Conservation (phyloP, 2,113 vertebrate genomes). For the Pholis gunnellus region DNA sequence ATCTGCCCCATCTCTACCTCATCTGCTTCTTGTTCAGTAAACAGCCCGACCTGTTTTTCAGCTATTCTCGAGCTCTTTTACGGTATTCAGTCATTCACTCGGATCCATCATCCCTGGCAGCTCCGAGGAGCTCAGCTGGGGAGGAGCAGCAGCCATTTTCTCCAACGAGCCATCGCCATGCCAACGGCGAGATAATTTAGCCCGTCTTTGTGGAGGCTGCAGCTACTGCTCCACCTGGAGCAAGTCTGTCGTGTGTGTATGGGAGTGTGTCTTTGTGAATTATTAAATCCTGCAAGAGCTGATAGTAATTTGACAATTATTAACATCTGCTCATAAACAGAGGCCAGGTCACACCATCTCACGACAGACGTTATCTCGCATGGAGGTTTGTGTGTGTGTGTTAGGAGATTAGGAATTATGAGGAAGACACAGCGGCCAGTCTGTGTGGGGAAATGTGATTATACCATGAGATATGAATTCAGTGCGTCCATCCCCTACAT, state of each 20-base stretch:
- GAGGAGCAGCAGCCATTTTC: conserved; percentile 66
- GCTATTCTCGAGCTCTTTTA: conserved; percentile 48
- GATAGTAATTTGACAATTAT: conserved; percentile 74
- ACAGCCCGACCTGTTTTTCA: conserved; percentile 33
- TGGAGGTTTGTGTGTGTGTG: conserved; percentile 25
- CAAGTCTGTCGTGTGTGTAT: conserved; percentile 22
- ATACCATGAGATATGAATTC: conserved; percentile 63
- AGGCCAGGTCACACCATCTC: conserved; percentile 56
- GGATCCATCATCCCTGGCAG: conserved; percentile 62
- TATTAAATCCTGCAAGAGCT: conserved; percentile 50
- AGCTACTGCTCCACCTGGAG: conserved; percentile 53
- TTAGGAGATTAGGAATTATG: conserved; percentile 64
- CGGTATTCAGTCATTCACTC: conserved; percentile 60
- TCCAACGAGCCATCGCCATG: conserved; percentile 66
- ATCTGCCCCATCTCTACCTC: conserved; percentile 36
- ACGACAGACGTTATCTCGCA: conserved; percentile 51
- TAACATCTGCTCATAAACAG: conserved; percentile 76
- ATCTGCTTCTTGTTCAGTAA: conserved; percentile 31
- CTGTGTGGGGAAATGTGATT: conserved; percentile 60
- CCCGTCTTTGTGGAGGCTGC: conserved; percentile 23
- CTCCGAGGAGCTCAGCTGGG: conserved; percentile 69
- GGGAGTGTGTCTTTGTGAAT: conserved; percentile 19
- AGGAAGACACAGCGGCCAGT: conserved; percentile 39
- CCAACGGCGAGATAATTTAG: conserved; percentile 64
- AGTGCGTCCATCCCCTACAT: conserved; percentile 49